Conservation (phyloP, 2,113 vertebrate species). For the Strix aluco region DNA sequence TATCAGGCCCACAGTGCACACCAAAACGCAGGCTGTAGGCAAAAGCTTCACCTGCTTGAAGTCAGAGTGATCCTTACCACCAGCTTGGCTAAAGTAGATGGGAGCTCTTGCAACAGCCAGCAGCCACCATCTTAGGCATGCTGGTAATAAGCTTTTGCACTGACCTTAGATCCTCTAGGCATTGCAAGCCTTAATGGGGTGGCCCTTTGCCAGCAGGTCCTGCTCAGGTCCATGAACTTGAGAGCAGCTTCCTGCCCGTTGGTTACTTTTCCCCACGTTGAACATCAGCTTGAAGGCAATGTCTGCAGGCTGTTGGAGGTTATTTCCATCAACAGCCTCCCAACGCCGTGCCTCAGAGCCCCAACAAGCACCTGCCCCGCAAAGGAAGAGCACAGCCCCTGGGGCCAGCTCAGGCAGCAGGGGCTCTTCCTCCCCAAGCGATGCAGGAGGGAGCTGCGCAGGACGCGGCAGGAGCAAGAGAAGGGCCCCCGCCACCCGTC, state of each 20-base stretch:
- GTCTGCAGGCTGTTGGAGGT: neutral
- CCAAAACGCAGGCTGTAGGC: neutral
- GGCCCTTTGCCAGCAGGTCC: neutral
- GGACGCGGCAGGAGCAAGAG: neutral
- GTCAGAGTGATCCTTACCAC: neutral
- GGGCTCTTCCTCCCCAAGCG: neutral
- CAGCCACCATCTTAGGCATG: neutral
- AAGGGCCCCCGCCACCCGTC: neutral
- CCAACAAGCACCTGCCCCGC: neutral
- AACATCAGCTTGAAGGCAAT: neutral
- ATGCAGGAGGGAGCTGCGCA: neutral
- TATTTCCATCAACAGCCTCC: neutral
- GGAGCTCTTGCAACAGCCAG: neutral
- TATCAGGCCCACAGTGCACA: no score
- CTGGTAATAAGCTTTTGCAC: neutral
- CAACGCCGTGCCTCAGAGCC: neutral
- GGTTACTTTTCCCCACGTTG: neutral
- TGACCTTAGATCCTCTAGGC: neutral
- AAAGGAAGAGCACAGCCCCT: neutral
- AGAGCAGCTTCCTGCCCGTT: neutral
- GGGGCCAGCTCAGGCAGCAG: neutral
- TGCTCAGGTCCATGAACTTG: neutral
- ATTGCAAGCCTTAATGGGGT: fast-evolving
- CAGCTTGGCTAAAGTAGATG: neutral
- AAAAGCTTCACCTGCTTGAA: neutral